Evolutionary conservation across 2,113 vertebrate species (phyloP).

Genomic region (Nymphicus hollandicus): DNA sequence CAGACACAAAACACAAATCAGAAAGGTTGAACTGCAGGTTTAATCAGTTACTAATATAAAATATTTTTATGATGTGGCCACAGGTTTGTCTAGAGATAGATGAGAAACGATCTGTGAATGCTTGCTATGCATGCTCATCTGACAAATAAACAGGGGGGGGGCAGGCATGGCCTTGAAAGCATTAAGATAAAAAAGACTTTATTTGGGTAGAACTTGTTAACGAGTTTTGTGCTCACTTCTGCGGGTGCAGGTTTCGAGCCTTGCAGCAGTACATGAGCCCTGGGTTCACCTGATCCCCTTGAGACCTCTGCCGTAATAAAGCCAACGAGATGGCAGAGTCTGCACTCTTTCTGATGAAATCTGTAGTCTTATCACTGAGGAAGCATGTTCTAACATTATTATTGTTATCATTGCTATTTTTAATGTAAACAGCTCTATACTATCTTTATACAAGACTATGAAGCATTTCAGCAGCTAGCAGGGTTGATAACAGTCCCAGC

Average conservation of each 20-base stretch:
- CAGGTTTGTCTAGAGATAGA: neutral
- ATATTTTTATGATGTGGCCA: neutral
- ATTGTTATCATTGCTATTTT: neutral
- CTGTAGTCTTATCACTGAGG: neutral
- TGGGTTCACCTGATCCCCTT: neutral
- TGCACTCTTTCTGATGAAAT: neutral
- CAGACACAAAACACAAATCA: neutral
- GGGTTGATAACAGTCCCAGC: neutral
- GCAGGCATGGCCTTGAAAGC: neutral
- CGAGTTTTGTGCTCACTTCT: neutral
- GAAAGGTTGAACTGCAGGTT: neutral
- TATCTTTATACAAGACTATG: neutral
- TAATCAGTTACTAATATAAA: neutral
- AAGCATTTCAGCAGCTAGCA: neutral
- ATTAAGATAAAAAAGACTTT: neutral
- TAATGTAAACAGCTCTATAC: neutral
- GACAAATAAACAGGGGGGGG: neutral
- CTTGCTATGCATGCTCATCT: neutral
- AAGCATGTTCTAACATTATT: neutral
- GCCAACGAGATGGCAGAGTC: accelerated
- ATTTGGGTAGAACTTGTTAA: neutral
- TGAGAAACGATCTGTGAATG: neutral
- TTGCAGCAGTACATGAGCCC: neutral
- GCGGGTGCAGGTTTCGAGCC: neutral
- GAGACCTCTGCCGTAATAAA: neutral